These are phyloP conservation scores for Ptychochromis oligacanthus DNA, from an alignment of 2,113 vertebrate species.

Conservation along the genomic window DNA sequence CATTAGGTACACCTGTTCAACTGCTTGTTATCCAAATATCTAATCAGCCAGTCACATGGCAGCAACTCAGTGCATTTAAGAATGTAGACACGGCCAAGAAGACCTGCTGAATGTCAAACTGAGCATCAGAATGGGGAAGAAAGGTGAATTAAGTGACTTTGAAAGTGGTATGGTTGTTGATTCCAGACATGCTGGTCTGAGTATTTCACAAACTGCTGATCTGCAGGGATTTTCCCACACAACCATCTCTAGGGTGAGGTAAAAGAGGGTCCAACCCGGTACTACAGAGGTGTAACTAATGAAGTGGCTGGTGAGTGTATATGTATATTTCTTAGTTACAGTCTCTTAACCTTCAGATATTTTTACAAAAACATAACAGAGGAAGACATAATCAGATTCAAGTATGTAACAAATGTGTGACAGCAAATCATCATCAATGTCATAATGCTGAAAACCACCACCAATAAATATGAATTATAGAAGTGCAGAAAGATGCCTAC, in stretches of 20 bases:
- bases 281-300: not conserved
- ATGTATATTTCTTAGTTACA: not conserved
- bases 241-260: too few relatives aligned
- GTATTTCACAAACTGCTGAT: too few relatives aligned
- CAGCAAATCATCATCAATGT: not conserved
- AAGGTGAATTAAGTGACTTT: too few relatives aligned
- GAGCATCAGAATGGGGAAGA: too few relatives aligned
- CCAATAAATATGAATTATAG: not conserved
- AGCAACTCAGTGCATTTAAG: not conserved
- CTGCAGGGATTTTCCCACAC: too few relatives aligned
- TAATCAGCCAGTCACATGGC: not conserved
- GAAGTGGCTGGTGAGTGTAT: not conserved
- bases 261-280: too few relatives aligned
- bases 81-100: not conserved
- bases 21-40: not conserved
- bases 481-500: not conserved
- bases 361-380: not conserved
- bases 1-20: rapidly evolving
- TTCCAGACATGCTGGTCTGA: too few relatives aligned
- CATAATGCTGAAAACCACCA: not conserved
- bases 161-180: too few relatives aligned
- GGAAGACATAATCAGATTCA: not conserved
- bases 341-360: not conserved
- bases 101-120: too few relatives aligned
- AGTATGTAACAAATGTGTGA: not conserved